phyloP scores from a whole-genome alignment of 2,797 vertebrate genomes.

The Sparidentex hasta region DNA sequence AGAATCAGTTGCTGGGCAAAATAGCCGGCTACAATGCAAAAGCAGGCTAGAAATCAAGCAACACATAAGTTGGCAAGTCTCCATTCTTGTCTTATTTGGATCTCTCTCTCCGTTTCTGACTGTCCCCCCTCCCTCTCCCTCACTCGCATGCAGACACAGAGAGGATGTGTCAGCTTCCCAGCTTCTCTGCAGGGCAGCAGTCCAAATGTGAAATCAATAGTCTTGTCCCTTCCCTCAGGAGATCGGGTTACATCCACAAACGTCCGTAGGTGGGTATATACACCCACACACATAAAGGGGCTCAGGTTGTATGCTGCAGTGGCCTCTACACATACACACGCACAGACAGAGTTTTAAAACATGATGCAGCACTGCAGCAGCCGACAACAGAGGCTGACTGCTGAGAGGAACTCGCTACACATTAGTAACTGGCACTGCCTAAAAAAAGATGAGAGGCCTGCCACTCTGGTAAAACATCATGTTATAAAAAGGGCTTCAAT shows the following conservation, averaged over 20 bases:
- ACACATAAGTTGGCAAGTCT: not conserved
- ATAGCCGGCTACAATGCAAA: conserved; percentile 1
- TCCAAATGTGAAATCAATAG: conserved; percentile 78
- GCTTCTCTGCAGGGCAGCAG: conserved; percentile 47
- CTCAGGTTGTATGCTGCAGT: conserved; percentile 68
- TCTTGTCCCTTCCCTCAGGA: conserved; percentile 65
- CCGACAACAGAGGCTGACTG: conserved; percentile 27
- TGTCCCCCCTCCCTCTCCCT: not conserved
- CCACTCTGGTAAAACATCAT: not conserved
- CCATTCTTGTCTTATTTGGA: not conserved
- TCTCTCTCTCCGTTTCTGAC: not conserved
- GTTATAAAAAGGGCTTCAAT: conserved; percentile 3
- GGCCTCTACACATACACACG: conserved; percentile 16
- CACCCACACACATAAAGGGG: conserved; percentile 13
- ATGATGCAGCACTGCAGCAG: conserved; percentile 75
- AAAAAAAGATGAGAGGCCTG: conserved; percentile 6
- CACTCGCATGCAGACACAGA: conserved; percentile 3
- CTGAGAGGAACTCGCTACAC: conserved; percentile 13
- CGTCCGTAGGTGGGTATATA: not conserved
- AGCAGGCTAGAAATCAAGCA: not conserved
- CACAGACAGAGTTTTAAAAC: conserved; percentile 45
- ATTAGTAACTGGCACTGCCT: conserved; percentile 21
- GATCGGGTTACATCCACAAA: conserved; percentile 61
- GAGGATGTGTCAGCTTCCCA: conserved; percentile 64
- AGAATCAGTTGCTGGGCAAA: not conserved